Evolutionary conservation across 2,888 invertebrate species (phyloP).

Genomic region (Caenorhabditis becei): DNA sequence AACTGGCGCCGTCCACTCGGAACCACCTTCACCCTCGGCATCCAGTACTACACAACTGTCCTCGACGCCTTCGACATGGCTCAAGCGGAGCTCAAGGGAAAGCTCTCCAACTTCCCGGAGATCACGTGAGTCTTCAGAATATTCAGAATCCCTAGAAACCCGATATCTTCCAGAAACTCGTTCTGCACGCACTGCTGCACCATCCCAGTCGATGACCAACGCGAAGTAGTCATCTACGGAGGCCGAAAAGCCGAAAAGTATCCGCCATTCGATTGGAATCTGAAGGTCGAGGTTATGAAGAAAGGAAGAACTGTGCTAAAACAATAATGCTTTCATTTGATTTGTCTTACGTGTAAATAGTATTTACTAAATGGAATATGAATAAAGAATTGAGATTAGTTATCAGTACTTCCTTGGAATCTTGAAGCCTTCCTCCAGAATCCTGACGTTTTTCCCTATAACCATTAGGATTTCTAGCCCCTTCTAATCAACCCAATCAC

Average conservation of each 20-base stretch:
- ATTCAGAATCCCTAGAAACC: not conserved
- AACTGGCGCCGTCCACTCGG: not conserved
- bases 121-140: not conserved
- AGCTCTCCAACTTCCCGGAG: not conserved
- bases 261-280: constrained; percentile 7
- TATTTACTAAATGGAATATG: no score
- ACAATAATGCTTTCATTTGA: no score
- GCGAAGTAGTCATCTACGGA: not conserved
- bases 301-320: not conserved
- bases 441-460: no score
- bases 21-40: not conserved
- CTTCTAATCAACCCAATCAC: not conserved
- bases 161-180: not conserved
- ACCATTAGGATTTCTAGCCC: not conserved
- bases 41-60: not conserved
- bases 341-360: no score
- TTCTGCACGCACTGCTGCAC: not conserved
- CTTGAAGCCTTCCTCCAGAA: no score
- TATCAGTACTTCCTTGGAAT: no score
- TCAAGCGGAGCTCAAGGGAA: not conserved
- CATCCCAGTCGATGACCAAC: not conserved
- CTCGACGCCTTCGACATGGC: not conserved
- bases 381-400: no score
- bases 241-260: not conserved
- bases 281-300: not conserved